These are phyloP conservation scores for Listronotus bonariensis DNA, from an alignment of 1,140 invertebrate genomes.

Conservation along the genomic window DNA sequence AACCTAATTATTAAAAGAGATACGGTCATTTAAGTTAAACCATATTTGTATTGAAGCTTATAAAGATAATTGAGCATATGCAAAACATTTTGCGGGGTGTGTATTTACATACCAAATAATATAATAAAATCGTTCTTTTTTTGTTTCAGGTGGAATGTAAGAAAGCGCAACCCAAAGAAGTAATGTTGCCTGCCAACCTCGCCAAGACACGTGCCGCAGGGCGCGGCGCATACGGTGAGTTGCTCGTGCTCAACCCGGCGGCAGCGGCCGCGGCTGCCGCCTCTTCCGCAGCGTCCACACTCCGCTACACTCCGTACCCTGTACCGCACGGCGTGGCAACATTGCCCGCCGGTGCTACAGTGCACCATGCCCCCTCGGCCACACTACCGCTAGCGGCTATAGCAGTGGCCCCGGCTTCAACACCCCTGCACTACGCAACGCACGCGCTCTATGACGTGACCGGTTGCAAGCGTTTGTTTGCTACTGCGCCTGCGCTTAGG, in stretches of 20 bases:
- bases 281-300: constrained; percentile 66
- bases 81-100: too few species aligned
- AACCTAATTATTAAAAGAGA: too few species aligned
- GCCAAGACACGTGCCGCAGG: constrained; percentile 91
- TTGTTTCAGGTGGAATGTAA: constrained; percentile 95
- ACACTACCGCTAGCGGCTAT: constrained; percentile 50
- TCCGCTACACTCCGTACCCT: constrained; percentile 69
- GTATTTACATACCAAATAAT: too few species aligned
- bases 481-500: constrained; percentile 54
- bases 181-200: constrained; percentile 94
- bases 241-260: constrained; percentile 77
- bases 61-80: too few species aligned
- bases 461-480: constrained; percentile 59
- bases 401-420: constrained; percentile 49
- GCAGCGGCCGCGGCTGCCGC: constrained; percentile 52
- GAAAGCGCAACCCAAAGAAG: constrained; percentile 99
- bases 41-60: too few species aligned
- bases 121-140: too few species aligned
- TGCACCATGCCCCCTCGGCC: constrained; percentile 45
- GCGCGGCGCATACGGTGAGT: constrained; percentile 94
- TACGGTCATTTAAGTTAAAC: too few species aligned
- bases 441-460: constrained; percentile 60
- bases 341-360: constrained; percentile 53
- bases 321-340: constrained; percentile 58
- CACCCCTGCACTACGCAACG: constrained; percentile 53